Percentiles rank a stretch among this genome's conserved stretches.
These are phyloP conservation scores for Bombus impatiens DNA, from an alignment of 1,140 invertebrate species.

Conservation along the genomic window DNA sequence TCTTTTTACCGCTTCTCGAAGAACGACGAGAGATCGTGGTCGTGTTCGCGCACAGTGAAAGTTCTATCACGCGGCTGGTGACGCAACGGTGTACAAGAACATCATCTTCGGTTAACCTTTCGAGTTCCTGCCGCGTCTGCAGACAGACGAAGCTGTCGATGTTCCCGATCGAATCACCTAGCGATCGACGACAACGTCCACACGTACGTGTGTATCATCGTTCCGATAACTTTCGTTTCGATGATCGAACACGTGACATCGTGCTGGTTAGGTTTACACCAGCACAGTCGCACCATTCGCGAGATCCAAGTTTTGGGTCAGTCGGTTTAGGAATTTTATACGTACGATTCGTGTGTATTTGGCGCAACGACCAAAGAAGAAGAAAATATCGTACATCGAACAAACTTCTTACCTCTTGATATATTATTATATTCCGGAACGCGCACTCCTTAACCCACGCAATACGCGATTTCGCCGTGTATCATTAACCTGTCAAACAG, in stretches of 20 bases:
- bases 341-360: too few species aligned
- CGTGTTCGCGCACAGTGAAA: constrained; percentile 69
- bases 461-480: too few species aligned
- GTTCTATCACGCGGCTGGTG: constrained; percentile 69
- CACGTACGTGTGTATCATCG: neutral
- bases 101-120: constrained; percentile 76
- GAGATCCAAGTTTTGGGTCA: neutral
- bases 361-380: too few species aligned
- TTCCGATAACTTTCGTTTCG: neutral
- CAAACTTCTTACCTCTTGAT: too few species aligned
- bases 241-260: neutral
- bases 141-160: neutral
- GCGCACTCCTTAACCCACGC: too few species aligned
- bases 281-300: neutral
- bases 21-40: neutral
- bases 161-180: constrained; percentile 16
- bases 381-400: neutral
- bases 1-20: neutral
- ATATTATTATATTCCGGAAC: neutral
- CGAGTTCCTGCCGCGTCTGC: constrained; percentile 30
- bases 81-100: constrained; percentile 68
- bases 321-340: neutral
- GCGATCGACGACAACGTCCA: neutral
- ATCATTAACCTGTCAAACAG: too few species aligned
- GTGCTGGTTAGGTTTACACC: too few species aligned